Base-by-base conservation (phyloP, 1,140 invertebrate genomes). In the Drosophila arizonae region DNA sequence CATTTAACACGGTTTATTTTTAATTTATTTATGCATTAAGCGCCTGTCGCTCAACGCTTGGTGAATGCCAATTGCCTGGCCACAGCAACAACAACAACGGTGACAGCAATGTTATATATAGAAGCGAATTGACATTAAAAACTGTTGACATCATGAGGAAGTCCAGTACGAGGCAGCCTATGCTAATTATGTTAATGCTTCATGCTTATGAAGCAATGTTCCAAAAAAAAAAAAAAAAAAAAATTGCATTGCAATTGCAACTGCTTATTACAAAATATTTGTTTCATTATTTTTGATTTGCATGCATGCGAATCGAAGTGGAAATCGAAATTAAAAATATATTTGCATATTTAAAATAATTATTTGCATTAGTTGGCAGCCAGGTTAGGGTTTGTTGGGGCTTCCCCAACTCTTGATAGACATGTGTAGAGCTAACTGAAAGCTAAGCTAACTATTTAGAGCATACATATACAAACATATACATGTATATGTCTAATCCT, bases 1-100 rank as follows among this genome's bases (percentile, higher is more conserved):
- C 64, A 69, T 77, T 77, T 77, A 77, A 74, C 75, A 75, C 65
- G 75, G 75, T 75, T 77, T 74, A 74, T 77, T 77, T 74, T 70
- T 65, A 69, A 74, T 77, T 77, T 70, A 70, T 74, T 77, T 77
- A 75, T 75, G 72, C 75, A 77, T 77, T 71, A 75, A 74, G 28
- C 75, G 70, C 55, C 73, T 72, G 68, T 76, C 73, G 73, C 60
- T 71, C 67, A 75, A 24, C 57, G 71, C 63, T 58, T 50, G 11
- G 60, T 77, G 75, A 77, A 77, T 77, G 75, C 60, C 75, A 77
- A 77, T 77, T 74, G 71, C 64, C 26, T 62, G 74, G 36, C 54
- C 65, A 65, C 46, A 21, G 1, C 52, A 54, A 62, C 51, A 68
- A 69, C 24, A 50, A 55, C 21, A 45, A 58, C 51, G 24, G 15